phyloP scores from a whole-genome alignment of 2,797 vertebrate genomes.

The Rhynchotus rufescens region DNA sequence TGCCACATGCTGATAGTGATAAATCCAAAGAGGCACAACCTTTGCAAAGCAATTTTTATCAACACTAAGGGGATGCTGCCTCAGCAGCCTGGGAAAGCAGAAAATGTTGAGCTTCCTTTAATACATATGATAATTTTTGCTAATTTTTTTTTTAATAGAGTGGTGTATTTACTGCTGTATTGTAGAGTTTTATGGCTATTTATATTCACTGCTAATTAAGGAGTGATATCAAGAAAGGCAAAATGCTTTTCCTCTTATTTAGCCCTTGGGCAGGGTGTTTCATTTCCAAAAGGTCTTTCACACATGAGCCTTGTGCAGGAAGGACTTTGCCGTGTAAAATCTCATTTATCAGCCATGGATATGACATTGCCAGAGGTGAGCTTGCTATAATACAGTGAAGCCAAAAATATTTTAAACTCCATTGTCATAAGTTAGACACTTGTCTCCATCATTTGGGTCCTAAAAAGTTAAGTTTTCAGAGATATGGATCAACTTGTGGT shows the following conservation, averaged over 20 bases:
- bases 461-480: not conserved
- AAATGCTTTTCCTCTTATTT: not conserved
- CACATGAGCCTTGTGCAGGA: not conserved
- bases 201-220: conserved; percentile 36
- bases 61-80: conserved; percentile 76
- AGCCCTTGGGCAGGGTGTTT: not conserved
- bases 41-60: conserved; percentile 80
- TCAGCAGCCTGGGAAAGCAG: conserved; percentile 70
- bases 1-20: conserved; percentile 83
- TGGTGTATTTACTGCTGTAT: not conserved
- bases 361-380: not conserved
- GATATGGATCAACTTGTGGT: not conserved
- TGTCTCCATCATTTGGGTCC: not conserved
- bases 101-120: conserved; percentile 41
- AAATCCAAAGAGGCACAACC: conserved; percentile 80
- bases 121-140: conserved; percentile 46
- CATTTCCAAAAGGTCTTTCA: not conserved
- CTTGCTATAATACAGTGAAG: not conserved
- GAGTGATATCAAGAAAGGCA: not conserved
- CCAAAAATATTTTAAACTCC: not conserved
- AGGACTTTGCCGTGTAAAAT: not conserved
- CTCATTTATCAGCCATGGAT: not conserved
- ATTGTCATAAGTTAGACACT: not conserved
- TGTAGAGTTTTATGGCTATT: not conserved
- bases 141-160: conserved; percentile 3